phyloP scores from a whole-genome alignment of 2,888 invertebrate species.

The Pristionchus arcanus region DNA sequence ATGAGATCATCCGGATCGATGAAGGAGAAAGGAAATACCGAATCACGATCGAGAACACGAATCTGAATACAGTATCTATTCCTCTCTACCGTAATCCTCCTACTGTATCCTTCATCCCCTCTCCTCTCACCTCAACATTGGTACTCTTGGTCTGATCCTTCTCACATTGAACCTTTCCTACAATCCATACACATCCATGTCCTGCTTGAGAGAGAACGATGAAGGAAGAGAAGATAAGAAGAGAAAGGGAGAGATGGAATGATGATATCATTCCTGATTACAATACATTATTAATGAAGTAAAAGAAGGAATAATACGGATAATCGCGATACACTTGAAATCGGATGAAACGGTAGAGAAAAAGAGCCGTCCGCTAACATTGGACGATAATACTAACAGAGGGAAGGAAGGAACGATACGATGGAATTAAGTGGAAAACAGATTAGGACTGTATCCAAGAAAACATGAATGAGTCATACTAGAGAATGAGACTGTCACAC shows the following conservation, averaged over 20 bases:
- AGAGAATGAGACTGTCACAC: too few species aligned
- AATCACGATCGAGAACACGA: slow-evolving; percentile 75
- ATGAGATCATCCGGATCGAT: slow-evolving; percentile 78
- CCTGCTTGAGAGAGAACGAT: slow-evolving; percentile 57
- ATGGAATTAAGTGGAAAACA: slow-evolving; percentile 11
- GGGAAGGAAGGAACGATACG: neutral
- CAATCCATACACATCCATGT: slow-evolving; percentile 75
- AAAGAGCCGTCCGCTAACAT: slow-evolving; percentile 11
- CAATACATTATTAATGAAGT: neutral
- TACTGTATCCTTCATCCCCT: neutral
- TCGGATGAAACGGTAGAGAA: neutral
- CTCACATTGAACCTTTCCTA: slow-evolving; percentile 74
- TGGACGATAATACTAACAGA: neutral
- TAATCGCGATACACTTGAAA: neutral
- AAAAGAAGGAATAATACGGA: neutral
- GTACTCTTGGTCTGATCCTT: slow-evolving; percentile 71
- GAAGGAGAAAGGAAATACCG: slow-evolving; percentile 65
- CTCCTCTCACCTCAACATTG: slow-evolving; percentile 73
- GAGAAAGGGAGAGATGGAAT: slow-evolving; percentile 37
- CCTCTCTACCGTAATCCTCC: neutral
- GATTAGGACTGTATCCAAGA: slow-evolving; percentile 39
- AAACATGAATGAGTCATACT: slow-evolving; percentile 41
- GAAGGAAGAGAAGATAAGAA: slow-evolving; percentile 41
- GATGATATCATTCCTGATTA: slow-evolving; percentile 46
- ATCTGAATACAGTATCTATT: slow-evolving; percentile 59